Evolutionary conservation across 2,113 vertebrate species (phyloP), one percentile per base, ranked within the genome.

Genomic region (Carollia perspicillata): DNA sequence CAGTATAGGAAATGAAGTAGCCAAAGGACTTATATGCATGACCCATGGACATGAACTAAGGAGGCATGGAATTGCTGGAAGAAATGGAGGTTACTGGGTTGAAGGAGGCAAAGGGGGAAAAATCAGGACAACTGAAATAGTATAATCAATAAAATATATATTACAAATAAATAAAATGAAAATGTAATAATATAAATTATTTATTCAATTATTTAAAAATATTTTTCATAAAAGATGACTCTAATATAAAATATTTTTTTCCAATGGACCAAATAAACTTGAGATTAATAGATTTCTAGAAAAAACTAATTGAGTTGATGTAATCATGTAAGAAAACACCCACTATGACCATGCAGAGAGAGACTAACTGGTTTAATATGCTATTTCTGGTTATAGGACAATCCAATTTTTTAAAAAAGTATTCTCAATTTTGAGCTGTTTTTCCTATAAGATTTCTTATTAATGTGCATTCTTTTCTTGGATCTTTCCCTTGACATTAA

Each of bases 191-290:
- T 74, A 44, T 63, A 83, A 85, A 85, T 74, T 83, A 89, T 94
- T 95, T 92, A 80, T 65, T 87, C 10, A 40, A 35, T 84, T 65
- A 81, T 84, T 91, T 91, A 28, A 68, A 35, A 74, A 63, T 44
- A 81, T 53, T 77, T 74, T 44, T 66, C 51, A 87, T 86, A 49
- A 96, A 83, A 95, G 81, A 69, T 79, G 33, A 35, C 69, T 90
- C n/a, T 66, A 93, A 81, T 30, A 18, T 58, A 65, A 74, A 81
- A 93, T 5, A 28, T 26, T 88, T 44, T 44, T 63, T 74, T 53
- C 66, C 33, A 89, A 49, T 18, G 49, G 42, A 72, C 6, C 35
- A 63, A 96, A 84, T 40, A 95, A 79, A 92, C 37, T 69, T 75
- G 10, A 87, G 47, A 65, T 92, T 22, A 60, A 60, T 60, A 60